Base-by-base conservation (phyloP, 92 coral and sea anemone genomes). In the Galaxea fascicularis region DNA sequence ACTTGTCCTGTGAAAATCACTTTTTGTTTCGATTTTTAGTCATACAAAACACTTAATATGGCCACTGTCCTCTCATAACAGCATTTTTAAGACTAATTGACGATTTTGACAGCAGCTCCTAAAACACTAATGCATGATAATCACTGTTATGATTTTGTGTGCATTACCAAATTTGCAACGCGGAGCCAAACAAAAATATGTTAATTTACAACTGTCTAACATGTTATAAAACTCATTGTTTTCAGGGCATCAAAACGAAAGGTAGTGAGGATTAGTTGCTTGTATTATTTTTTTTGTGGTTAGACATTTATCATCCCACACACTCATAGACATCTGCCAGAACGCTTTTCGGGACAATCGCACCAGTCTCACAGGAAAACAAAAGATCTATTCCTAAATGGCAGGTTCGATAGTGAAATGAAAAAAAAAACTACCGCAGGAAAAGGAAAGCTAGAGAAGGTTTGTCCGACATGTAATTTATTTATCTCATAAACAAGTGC, bases 151-250 rank as follows among this genome's bases (percentile, higher is more conserved):
- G 30, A 17, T 78, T 63, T 78, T 8, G 63, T 63, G 16, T 45
- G 22, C 73, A 26, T 35, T 35, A 35, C 46, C 73, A 63, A 44
- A 78, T 63, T 78, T 70, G 77, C 39, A 20, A 70, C 20, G 56
- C 10, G 39, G 45, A 60, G 30, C 45, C 12, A 20, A 59, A 70
- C 85, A 70, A 54, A 64, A 54, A 31, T 80, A 66, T 52, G 84
- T 16, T 66, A 79, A 66, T 79, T 79, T 53, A 12, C 25, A 28
- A 52, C 84, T 30, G 27, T 46, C 74, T 80, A 51, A 80, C 56
- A 17, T 68, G 76, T 67, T 31, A 2, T 80, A 31, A 13, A 78
- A 47, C 20, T 27, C 47, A 79, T 67, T 65, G 84, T 51, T 47
- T 46, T 26, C 41, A 29, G 11, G 30, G 1, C 71, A 64, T 64